Evolutionary conservation across 2,888 invertebrate genomes (phyloP).

Genomic region (Neuroscelio doddi): DNA sequence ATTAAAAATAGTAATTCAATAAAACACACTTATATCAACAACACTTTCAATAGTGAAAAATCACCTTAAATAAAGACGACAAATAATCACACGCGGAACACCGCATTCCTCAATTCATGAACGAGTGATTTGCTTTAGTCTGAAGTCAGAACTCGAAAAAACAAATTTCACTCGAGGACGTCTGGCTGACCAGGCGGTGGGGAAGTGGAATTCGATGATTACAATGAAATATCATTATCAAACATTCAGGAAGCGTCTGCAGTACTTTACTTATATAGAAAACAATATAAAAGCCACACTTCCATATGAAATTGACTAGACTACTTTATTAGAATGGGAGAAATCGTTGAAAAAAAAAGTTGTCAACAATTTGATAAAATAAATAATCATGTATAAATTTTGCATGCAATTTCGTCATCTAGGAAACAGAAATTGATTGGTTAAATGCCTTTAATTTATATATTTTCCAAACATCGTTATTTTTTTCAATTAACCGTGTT

Average conservation of each 20-base stretch:
- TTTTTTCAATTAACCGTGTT: too few relatives aligned
- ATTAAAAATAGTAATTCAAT: too few relatives aligned
- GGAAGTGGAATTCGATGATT: conserved; percentile 10
- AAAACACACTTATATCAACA: too few relatives aligned
- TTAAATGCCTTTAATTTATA: too few relatives aligned
- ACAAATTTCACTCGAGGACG: conserved; percentile 42
- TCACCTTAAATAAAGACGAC: too few relatives aligned
- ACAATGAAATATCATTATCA: conserved; percentile 42
- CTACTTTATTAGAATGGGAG: not conserved
- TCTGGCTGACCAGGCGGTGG: conserved; percentile 20
- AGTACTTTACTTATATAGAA: conserved; percentile 53
- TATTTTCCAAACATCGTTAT: too few relatives aligned
- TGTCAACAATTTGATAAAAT: too few relatives aligned
- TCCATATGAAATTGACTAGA: not conserved
- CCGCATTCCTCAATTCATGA: conserved; percentile 37
- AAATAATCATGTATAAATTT: too few relatives aligned
- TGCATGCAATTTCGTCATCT: too few relatives aligned
- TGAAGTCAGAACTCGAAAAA: conserved; percentile 21
- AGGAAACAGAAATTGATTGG: too few relatives aligned
- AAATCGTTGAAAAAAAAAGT: not conserved
- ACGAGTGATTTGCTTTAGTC: conserved; percentile 8
- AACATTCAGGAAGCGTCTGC: conserved; percentile 50
- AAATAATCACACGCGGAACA: conserved; percentile 41
- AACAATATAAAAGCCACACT: conserved; percentile 51
- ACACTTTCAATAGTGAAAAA: too few relatives aligned